Percentiles rank a stretch among this genome's conserved stretches.
Evolutionary conservation across 2,113 vertebrate species (phyloP).

Genomic region (Zosterops borbonicus): DNA sequence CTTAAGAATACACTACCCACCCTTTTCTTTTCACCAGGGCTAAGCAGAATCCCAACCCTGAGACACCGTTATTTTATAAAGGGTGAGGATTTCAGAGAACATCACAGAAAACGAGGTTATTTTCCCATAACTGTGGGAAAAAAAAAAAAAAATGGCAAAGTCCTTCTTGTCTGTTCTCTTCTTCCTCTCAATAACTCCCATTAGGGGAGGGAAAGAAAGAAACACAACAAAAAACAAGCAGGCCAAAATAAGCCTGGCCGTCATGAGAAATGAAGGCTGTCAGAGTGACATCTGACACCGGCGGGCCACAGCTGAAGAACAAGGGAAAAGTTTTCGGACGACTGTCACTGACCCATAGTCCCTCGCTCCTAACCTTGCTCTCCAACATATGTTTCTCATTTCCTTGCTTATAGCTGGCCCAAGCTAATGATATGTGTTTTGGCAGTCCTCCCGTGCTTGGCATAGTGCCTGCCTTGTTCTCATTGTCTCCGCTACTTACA

Average conservation of each 20-base stretch:
- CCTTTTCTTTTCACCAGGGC: slow-evolving; percentile 66
- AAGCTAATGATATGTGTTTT: slow-evolving; percentile 86
- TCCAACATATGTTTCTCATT: slow-evolving; percentile 84
- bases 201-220: slow-evolving; percentile 43
- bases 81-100: slow-evolving; percentile 85
- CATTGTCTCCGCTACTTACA: slow-evolving; percentile 84
- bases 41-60: slow-evolving; percentile 59
- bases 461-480: slow-evolving; percentile 83
- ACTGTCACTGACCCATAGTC: slow-evolving; percentile 81
- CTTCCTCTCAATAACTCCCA: slow-evolving; percentile 54
- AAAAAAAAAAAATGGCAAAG: slow-evolving; percentile 63
- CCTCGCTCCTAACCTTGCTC: slow-evolving; percentile 78
- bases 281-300: slow-evolving; percentile 78
- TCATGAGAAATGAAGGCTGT: slow-evolving; percentile 82
- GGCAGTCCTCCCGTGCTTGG: slow-evolving; percentile 79
- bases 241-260: slow-evolving; percentile 68
- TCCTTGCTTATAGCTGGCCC: slow-evolving; percentile 83
- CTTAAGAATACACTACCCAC: slow-evolving; percentile 61
- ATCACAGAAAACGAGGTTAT: slow-evolving; percentile 87
- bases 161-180: slow-evolving; percentile 62
- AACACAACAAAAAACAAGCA: slow-evolving; percentile 31
- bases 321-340: slow-evolving; percentile 78
- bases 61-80: slow-evolving; percentile 76
- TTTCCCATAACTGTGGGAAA: slow-evolving; percentile 90
- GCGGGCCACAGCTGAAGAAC: slow-evolving; percentile 80